Base-by-base conservation (phyloP, 2,797 vertebrate genomes). In the Melanotaenia parkinsoni region DNA sequence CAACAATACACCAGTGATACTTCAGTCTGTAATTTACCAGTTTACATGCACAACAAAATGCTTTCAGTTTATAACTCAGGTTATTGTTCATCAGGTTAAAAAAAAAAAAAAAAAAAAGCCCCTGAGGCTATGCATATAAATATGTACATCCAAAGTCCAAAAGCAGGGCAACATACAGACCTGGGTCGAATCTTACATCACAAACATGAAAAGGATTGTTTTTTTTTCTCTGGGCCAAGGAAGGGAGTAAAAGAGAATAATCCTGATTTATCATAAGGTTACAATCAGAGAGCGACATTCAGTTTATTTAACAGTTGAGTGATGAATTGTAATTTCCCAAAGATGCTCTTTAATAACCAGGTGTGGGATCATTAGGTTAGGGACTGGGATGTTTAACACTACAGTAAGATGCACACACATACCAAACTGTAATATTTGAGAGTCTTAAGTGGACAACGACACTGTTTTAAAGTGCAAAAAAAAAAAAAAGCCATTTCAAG, bases 261-360 rank as follows among this genome's bases (percentile, higher is more conserved):
- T 35, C 57, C 58, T 64, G 50, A 32, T 26, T 59, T 51, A 70
- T 63, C 60, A 68, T 73, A 64, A 24, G 35, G 72, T 85, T 91
- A 90, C 89, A 92, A 92, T 74, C 89, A 86, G 56, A 45, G 79
- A 35, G 74, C 5, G 58, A 91, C 90, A 91, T 91, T 81, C 87
- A 88, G 2, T 67, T 84, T 79, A 68, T 63, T 67, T 33, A 58
- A 67, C 7, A 58, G 11, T 56, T 3, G 30, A 56, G 32, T 0
- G 11, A 63, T 40, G 14, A 62, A 70, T 56, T 1, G 30, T 3
- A 2, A 51, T 66, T 70, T 71, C 20, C 13, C 1, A 40, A n/a
- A 4, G 54, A 56, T 35, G 0, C 54, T 68, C 68, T 70, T 9
- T 56, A 54, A 66, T n/a, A 74, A 58, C 61, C 43, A 68, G 22